Percentiles rank a stretch among this genome's conserved stretches.
These are phyloP conservation scores for Lithobates pipiens DNA, from an alignment of 2,797 vertebrate species.

Conservation along the genomic window DNA sequence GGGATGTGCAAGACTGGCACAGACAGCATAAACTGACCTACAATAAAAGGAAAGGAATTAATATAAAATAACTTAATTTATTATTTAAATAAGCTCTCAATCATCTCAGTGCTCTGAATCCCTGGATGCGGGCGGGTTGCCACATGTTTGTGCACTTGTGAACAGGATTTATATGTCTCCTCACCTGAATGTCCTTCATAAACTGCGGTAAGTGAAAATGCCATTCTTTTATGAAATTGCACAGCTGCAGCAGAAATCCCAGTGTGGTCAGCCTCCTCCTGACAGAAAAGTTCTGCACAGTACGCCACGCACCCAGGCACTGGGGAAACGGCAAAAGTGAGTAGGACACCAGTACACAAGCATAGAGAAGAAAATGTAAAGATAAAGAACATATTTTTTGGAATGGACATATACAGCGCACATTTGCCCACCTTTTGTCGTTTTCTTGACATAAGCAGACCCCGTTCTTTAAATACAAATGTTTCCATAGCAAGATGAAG, in stretches of 20 bases:
- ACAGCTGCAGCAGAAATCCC: conserved; percentile 97
- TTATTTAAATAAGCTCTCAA: too few species aligned
- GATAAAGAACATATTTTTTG: too few species aligned
- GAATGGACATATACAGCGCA: too few species aligned
- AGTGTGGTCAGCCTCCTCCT: conserved; percentile 96
- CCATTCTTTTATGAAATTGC: conserved; percentile 95
- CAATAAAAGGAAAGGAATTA: neutral
- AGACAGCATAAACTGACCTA: conserved; percentile 95
- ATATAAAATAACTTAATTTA: neutral
- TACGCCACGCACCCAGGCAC: conserved; percentile 95
- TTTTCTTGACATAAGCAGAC: too few species aligned
- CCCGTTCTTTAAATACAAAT: too few species aligned
- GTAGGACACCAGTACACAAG: neutral
- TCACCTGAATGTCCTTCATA: conserved; percentile 89
- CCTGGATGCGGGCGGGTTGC: too few species aligned
- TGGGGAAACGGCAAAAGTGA: conserved; percentile 65
- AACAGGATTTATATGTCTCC: neutral
- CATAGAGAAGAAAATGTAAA: too few species aligned
- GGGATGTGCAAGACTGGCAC: conserved; percentile 96
- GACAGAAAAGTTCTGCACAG: conserved; percentile 91
- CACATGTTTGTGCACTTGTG: too few species aligned
- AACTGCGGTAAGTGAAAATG: conserved; percentile 96
- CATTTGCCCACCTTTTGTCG: too few species aligned
- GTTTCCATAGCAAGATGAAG: too few species aligned
- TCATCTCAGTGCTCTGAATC: too few species aligned